Base-by-base conservation (phyloP, 2,888 invertebrate species). In the Choristoneura rosaceana region DNA sequence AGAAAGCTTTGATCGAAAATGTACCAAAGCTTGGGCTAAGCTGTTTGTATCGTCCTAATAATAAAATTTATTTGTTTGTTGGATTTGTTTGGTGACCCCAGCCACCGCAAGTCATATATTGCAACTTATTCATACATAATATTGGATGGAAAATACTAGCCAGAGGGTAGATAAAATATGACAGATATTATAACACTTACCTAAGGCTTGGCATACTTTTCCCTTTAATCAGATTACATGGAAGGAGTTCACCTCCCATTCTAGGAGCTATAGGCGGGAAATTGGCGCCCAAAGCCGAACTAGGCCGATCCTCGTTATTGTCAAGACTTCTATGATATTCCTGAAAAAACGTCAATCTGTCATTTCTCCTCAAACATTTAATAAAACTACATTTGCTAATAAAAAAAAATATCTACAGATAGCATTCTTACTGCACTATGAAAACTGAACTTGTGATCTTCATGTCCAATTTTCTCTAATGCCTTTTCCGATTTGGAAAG, bases 201-300 rank as follows among this genome's bases (percentile, higher is more conserved):
- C 98, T 98, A 75, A 99, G 94, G 85, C 98, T 98, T 3, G 99
- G 99, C 98, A 99, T 98, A 94, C 98, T 99, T 93, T 98, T 98
- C 75, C 99, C 98, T 94, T 99, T 98, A 75, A 98, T 97, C 66
- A 98, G 94, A 89, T 97, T 98, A 80, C 92, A 92, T 58, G 90
- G 91, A 76, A 95, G 93, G 65, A 93, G 84, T 79, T 95, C 95
- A 25, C 93, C 93, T 41, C 94, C 92, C 2, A 90, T 77, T 75
- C 94, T 91, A 0, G 95, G 95, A 14, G 95, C 94, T 66, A 95
- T 87, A 0, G 95, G 94, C 2, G 95, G 93, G 77, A 96, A 96
- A 61, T 96, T 96, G 69, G 95, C 95, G 66, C 95, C 95, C 0
- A 97, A 95, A 59, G 96, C 96, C 1, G 96, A 97, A 77, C 96